A percentile compares a stretch with the other conserved stretches of the same genome.
Evolutionary conservation across 1,140 invertebrate genomes (phyloP).

Genomic region (Lepidotrigona ventralis): DNA sequence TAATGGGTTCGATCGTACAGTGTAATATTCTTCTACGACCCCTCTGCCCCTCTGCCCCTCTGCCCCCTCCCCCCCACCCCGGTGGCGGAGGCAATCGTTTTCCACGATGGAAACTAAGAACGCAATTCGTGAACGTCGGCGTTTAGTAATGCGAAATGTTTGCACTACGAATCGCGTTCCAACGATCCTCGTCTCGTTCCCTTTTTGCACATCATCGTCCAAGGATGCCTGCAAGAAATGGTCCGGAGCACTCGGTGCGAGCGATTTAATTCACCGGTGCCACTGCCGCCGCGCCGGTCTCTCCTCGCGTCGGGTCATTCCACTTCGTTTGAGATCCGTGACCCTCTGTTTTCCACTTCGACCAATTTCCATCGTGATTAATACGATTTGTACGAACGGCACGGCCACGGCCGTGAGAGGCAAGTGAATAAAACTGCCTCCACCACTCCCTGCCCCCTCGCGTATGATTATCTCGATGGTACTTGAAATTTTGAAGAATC

Average conservation of each 20-base stretch:
- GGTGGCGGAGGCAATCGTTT: slow-evolving; percentile 2
- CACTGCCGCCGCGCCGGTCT: not conserved
- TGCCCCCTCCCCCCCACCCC: too few relatives aligned
- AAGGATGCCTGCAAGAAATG: not conserved
- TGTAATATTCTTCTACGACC: slow-evolving; percentile 27
- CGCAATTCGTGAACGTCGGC: slow-evolving; percentile 20
- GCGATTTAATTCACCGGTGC: slow-evolving; percentile 23
- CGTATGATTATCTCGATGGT: not conserved
- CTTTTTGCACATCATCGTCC: not conserved
- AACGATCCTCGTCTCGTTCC: not conserved
- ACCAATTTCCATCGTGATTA: not conserved
- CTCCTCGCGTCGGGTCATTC: not conserved
- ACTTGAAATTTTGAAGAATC: too few relatives aligned
- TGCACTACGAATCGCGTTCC: not conserved
- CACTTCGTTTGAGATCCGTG: not conserved
- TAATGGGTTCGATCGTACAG: slow-evolving; percentile 22
- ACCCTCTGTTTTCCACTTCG: not conserved
- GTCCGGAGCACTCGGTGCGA: not conserved
- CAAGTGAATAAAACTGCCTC: not conserved
- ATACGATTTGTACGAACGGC: slow-evolving; percentile 12
- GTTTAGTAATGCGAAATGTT: not conserved
- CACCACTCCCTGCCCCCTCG: too few relatives aligned
- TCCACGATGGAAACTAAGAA: slow-evolving; percentile 14
- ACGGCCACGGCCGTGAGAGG: too few relatives aligned
- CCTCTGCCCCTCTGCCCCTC: too few relatives aligned